A percentile compares a stretch with the other conserved stretches of the same genome.
These are phyloP conservation scores for Helicoverpa armigera DNA, from an alignment of 1,140 invertebrate species.

Conservation along the genomic window DNA sequence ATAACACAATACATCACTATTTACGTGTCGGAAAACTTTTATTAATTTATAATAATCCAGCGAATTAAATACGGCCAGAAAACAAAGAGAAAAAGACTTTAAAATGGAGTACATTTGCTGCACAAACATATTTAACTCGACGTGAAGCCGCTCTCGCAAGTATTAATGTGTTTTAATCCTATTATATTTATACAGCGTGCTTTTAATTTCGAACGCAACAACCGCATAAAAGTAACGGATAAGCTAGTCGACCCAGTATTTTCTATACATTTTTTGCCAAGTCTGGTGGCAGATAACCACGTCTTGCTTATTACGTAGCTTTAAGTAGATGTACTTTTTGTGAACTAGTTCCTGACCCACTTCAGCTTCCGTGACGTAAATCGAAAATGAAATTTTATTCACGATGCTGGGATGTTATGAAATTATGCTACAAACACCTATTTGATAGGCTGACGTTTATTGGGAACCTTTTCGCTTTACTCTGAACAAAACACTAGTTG, in stretches of 20 bases:
- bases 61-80: neutral
- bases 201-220: constrained; percentile 10
- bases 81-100: neutral
- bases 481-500: neutral
- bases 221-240: constrained; percentile 18
- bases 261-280: constrained; percentile 44
- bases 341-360: constrained; percentile 40
- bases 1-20: too few relatives aligned
- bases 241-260: constrained; percentile 30
- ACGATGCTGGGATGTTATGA: constrained; percentile 24
- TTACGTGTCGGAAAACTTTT: too few relatives aligned
- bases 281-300: constrained; percentile 28
- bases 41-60: too few relatives aligned
- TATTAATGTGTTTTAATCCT: constrained; percentile 21
- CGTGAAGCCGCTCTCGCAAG: neutral
- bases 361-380: constrained; percentile 41
- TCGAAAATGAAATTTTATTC: constrained; percentile 45
- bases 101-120: neutral
- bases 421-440: constrained; percentile 27
- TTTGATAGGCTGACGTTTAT: constrained; percentile 2
- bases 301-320: constrained; percentile 47
- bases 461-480: neutral
- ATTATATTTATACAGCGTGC: constrained; percentile 7
- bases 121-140: constrained; percentile 26
- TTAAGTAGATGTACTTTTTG: constrained; percentile 42